phyloP scores from a whole-genome alignment of 1,140 invertebrate genomes.

The Delia radicum region DNA sequence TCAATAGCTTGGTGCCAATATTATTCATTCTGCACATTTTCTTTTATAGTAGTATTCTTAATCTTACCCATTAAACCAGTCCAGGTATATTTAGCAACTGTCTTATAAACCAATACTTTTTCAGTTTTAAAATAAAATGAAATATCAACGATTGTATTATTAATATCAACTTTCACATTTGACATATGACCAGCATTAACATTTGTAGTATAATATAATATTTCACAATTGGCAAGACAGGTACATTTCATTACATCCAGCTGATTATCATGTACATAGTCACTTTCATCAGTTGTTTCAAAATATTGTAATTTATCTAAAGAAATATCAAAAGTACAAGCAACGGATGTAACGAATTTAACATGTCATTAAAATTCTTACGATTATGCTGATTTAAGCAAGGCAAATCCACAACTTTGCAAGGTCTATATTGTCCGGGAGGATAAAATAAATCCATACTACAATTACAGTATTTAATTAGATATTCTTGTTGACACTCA shows the following conservation, averaged over 20 bases:
- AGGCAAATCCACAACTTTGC: slow-evolving; percentile 41
- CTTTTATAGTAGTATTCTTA: too few relatives aligned
- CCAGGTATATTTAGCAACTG: slow-evolving; percentile 49
- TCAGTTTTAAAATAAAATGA: slow-evolving; percentile 44
- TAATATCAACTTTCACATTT: slow-evolving; percentile 47
- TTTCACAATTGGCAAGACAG: not conserved
- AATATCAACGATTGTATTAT: slow-evolving; percentile 47
- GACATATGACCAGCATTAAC: slow-evolving; percentile 38
- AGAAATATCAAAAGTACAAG: slow-evolving; percentile 33
- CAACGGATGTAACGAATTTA: too few relatives aligned
- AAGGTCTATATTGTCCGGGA: slow-evolving; percentile 42
- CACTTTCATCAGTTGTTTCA: slow-evolving; percentile 39
- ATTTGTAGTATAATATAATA: slow-evolving; percentile 39
- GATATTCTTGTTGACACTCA: slow-evolving; percentile 51
- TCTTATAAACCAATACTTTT: slow-evolving; percentile 45
- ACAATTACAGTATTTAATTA: slow-evolving; percentile 50
- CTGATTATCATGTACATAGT: slow-evolving; percentile 32
- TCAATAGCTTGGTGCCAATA: too few relatives aligned
- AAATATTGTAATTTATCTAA: slow-evolving; percentile 41
- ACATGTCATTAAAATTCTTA: slow-evolving; percentile 30
- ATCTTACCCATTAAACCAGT: slow-evolving; percentile 49
- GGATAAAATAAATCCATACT: slow-evolving; percentile 52
- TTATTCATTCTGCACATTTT: too few relatives aligned
- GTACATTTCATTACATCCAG: too few relatives aligned
- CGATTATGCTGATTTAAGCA: slow-evolving; percentile 47